These are phyloP conservation scores for Ooceraea biroi DNA, from an alignment of 1,140 invertebrate genomes.

Conservation along the genomic window DNA sequence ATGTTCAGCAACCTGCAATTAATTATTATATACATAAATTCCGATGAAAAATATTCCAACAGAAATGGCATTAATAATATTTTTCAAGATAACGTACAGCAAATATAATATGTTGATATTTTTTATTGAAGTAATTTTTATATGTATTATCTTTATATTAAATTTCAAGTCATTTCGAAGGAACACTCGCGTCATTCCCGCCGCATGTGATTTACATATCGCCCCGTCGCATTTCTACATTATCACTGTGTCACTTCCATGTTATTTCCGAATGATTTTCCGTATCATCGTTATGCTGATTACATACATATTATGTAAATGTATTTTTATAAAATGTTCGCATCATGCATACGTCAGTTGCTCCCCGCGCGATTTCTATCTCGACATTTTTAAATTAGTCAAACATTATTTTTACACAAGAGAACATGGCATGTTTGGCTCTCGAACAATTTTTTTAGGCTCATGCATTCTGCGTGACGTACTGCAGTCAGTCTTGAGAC, in stretches of 20 bases:
- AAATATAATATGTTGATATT: slow-evolving; percentile 11
- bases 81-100: neutral
- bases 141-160: neutral
- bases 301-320: slow-evolving; percentile 35
- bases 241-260: slow-evolving; percentile 46
- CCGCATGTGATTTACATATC: slow-evolving; percentile 24
- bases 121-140: neutral
- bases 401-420: neutral
- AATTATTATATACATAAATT: slow-evolving; percentile 40
- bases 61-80: neutral
- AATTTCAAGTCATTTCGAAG: slow-evolving; percentile 22
- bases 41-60: neutral
- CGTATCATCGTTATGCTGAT: neutral
- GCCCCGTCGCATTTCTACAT: slow-evolving; percentile 2
- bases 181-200: slow-evolving; percentile 27
- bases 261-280: slow-evolving; percentile 51
- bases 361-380: neutral
- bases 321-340: slow-evolving; percentile 1
- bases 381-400: neutral
- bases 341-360: neutral
- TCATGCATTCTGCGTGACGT: slow-evolving; percentile 59
- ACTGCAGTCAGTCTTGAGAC: slow-evolving; percentile 48
- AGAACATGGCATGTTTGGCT: neutral
- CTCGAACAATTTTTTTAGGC: slow-evolving; percentile 51
- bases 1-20: slow-evolving; percentile 42